Conservation (phyloP, 2,113 vertebrate genomes). For the Zosterops japonicus region DNA sequence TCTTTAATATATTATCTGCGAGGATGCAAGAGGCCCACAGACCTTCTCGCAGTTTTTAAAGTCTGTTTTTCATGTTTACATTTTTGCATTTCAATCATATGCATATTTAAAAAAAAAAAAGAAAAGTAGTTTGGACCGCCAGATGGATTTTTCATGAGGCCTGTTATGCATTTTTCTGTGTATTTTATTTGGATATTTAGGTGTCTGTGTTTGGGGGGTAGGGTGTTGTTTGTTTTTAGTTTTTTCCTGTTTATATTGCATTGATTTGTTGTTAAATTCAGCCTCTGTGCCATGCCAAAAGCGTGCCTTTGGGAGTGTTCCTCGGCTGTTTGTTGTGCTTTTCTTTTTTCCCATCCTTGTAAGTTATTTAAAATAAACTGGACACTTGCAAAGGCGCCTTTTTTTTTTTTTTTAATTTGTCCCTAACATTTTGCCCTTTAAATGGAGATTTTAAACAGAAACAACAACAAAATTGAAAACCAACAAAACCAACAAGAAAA, state of each 20-base stretch:
- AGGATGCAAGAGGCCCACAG: conserved; percentile 30
- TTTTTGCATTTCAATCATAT: conserved; percentile 43
- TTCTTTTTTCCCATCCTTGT: not conserved
- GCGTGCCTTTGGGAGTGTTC: conserved; percentile 50
- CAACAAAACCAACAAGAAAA: not conserved
- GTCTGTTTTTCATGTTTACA: conserved; percentile 44
- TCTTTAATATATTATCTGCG: conserved; percentile 38
- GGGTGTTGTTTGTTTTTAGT: conserved; percentile 53
- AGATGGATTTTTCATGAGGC: conserved; percentile 52
- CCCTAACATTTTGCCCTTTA: not conserved
- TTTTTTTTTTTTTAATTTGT: not conserved
- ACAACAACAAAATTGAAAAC: not conserved
- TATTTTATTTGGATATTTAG: conserved; percentile 50
- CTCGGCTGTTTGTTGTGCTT: conserved; percentile 1
- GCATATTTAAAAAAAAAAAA: not conserved
- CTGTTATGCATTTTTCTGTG: not conserved
- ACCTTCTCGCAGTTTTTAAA: not conserved
- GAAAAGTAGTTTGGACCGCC: not conserved
- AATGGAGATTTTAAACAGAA: not conserved
- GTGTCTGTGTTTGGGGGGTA: conserved; percentile 56
- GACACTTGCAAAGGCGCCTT: not conserved
- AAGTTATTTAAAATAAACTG: conserved; percentile 27
- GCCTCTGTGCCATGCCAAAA: conserved; percentile 56
- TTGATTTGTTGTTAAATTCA: conserved; percentile 67
- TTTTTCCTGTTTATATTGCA: conserved; percentile 53